Base-by-base conservation (phyloP, 2,797 vertebrate species). In the Sebastes taczanowskii region DNA sequence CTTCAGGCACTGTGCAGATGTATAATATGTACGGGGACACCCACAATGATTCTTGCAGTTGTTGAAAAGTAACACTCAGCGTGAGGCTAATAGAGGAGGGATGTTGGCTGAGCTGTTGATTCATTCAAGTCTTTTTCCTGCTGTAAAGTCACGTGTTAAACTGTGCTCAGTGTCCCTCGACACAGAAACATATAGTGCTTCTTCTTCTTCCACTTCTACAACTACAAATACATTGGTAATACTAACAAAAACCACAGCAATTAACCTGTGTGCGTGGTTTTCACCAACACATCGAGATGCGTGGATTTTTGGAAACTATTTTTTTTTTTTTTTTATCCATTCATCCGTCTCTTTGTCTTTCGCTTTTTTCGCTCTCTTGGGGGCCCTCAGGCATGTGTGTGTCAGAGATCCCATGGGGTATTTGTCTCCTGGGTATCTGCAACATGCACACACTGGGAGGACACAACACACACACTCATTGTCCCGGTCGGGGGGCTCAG, bases 401-500 rank as follows among this genome's bases (percentile, higher is more conserved):
- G 13, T 64, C 61, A 1, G n/a, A 38, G n/a, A 6, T 23, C 62
- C 62, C 34, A 42, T 25, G 22, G 13, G 34, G 34, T 64, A 35
- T 64, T 64, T 64, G 62, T 42, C 62, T 64, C 62, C 62, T 23
- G 62, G 62, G 34, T 64, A 42, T 42, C 62, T 64, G 29, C 69
- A 56, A 60, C 8, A n/a, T 16, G 62, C 62, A 23, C 34, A 38
- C 62, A 42, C 34, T 35, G 32, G 32, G 61, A 63, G 22, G 34
- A 64, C 62, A 42, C 61, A 38, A 62, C 60, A 34, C 30, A 34
- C 30, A 34, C 11, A 62, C 1, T 13, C 73, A 67, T 55, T 78
- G 78, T 81, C 86, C 65, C 88, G 82, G 88, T 85, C 7, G 74
- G 91, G 76, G 84, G 42, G 69, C 80, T 86, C 80, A 75, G 89